Conservation (phyloP, 1,140 invertebrate genomes). For the Eulimnadia texana region DNA sequence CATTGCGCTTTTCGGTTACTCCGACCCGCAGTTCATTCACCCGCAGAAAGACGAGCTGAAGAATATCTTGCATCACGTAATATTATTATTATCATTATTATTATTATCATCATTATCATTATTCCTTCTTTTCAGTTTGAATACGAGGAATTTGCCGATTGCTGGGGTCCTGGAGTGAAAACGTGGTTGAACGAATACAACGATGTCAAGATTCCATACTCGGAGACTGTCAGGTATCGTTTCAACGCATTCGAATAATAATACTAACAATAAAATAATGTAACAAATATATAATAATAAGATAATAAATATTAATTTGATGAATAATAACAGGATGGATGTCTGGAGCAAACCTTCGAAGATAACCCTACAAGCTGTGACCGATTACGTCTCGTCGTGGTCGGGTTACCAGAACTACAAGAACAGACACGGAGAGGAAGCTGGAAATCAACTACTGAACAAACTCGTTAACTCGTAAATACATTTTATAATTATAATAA, state of each 20-base stretch:
- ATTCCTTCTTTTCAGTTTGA: constrained; percentile 1
- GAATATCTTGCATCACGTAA: background rate
- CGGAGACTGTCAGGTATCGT: constrained; percentile 2
- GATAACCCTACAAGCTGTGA: background rate
- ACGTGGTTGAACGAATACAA: constrained; percentile 1
- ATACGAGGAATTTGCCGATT: background rate
- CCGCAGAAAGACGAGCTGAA: background rate
- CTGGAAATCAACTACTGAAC: background rate
- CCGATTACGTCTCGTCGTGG: background rate
- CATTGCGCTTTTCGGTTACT: constrained; percentile 29
- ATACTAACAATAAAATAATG: background rate
- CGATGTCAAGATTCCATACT: background rate
- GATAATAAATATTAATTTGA: background rate
- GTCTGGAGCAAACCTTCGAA: background rate
- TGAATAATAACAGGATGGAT: background rate
- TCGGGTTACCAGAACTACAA: background rate
- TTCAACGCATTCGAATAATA: background rate
- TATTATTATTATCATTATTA: background rate
- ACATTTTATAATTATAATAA: background rate
- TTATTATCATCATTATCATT: background rate
- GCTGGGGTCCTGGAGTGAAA: background rate
- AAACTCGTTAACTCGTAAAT: background rate
- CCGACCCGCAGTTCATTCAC: constrained; percentile 14
- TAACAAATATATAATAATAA: background rate
- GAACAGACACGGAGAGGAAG: background rate